These are phyloP conservation scores for Ameiurus melas DNA, from an alignment of 2,113 vertebrate genomes.

Conservation along the genomic window DNA sequence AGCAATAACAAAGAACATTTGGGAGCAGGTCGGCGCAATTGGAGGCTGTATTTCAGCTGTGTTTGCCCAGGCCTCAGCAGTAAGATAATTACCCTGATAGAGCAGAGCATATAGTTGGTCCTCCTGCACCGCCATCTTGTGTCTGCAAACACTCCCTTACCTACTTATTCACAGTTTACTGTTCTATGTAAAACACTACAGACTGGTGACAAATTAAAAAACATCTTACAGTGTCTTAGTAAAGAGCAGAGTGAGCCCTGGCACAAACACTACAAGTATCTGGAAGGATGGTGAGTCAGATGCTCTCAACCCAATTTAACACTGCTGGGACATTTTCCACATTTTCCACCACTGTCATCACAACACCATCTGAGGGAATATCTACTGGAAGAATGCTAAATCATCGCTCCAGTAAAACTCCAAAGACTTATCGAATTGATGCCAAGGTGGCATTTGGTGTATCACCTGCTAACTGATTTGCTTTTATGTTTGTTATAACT, in stretches of 20 bases:
- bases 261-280: not conserved
- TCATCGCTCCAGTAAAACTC: not conserved
- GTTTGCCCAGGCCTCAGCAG: conserved; percentile 32
- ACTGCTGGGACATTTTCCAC: not conserved
- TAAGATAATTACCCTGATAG: not conserved
- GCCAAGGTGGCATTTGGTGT: not conserved
- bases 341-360: not conserved
- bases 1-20: not conserved
- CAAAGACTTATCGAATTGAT: not conserved
- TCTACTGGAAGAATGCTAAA: not conserved
- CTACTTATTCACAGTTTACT: not conserved
- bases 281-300: not conserved
- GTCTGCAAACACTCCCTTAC: not conserved
- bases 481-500: not conserved
- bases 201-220: not conserved
- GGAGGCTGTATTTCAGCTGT: conserved; percentile 27
- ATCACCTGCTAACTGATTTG: not conserved
- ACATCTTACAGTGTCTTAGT: not conserved
- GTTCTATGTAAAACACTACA: not conserved
- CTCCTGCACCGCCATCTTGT: conserved; percentile 9
- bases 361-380: not conserved
- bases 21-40: not conserved
- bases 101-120: not conserved
- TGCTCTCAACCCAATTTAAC: not conserved
- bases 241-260: not conserved